These are phyloP conservation scores for Dione juno DNA, from an alignment of 2,888 invertebrate species.

Conservation along the genomic window DNA sequence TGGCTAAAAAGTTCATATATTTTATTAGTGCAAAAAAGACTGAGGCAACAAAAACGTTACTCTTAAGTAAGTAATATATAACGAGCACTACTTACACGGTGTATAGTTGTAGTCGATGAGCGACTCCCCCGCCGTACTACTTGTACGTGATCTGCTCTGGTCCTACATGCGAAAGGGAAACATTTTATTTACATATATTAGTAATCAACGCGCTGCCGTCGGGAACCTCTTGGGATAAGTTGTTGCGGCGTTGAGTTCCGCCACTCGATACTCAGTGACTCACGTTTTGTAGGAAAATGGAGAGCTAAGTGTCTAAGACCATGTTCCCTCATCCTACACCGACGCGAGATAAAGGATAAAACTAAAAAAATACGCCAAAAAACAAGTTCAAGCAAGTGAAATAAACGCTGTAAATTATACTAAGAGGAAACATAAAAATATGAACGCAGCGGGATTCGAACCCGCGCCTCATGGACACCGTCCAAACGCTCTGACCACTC, in stretches of 20 bases:
- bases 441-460: too few species aligned
- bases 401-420: too few species aligned
- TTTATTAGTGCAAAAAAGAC: neutral
- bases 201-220: too few species aligned
- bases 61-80: too few species aligned
- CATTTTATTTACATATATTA: neutral
- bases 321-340: too few species aligned
- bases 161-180: conserved; percentile 55
- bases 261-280: neutral
- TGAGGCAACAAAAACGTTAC: neutral
- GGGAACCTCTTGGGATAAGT: too few species aligned
- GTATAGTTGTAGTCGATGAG: conserved; percentile 75
- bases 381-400: too few species aligned
- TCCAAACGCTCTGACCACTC: too few species aligned
- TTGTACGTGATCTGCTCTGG: conserved; percentile 63
- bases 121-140: conserved; percentile 69
- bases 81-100: conserved; percentile 60
- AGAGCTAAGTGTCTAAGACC: neutral
- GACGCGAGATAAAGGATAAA: neutral
- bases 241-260: neutral
- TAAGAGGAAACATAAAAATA: too few species aligned
- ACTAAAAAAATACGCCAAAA: neutral
- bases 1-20: conserved; percentile 48
- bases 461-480: too few species aligned
- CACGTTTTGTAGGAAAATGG: neutral